Conservation (phyloP, 2,113 vertebrate species). For the Scortum barcoo region DNA sequence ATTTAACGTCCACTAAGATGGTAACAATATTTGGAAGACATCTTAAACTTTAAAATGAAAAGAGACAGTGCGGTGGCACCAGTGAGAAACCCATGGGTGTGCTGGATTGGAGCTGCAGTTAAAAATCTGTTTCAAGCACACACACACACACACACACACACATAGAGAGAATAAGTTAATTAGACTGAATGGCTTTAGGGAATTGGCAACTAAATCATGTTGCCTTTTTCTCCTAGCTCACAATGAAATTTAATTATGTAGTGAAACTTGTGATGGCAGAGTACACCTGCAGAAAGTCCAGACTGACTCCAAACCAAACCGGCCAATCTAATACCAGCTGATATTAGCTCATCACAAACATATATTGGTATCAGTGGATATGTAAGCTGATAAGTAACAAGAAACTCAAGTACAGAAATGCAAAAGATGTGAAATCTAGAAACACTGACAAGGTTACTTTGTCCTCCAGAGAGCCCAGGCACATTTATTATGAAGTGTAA, state of each 20-base stretch:
- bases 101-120: slow-evolving; percentile 37
- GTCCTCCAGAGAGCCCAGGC: neutral
- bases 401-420: neutral
- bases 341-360: neutral
- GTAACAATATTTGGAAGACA: slow-evolving; percentile 17
- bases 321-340: neutral
- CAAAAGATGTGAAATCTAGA: neutral
- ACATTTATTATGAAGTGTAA: neutral
- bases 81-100: slow-evolving; percentile 14
- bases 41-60: slow-evolving; percentile 21
- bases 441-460: neutral
- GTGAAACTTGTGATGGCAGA: slow-evolving; percentile 38
- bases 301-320: slow-evolving; percentile 19
- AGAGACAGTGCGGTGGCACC: slow-evolving; percentile 4
- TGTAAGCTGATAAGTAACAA: neutral
- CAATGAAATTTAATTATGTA: slow-evolving; percentile 66
- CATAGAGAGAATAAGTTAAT: slow-evolving; percentile 64
- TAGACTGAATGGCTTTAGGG: slow-evolving; percentile 67
- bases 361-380: neutral
- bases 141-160: slow-evolving; percentile 36
- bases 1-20: slow-evolving; percentile 4
- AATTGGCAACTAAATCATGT: slow-evolving; percentile 63
- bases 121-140: slow-evolving; percentile 44
- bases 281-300: slow-evolving; percentile 49
- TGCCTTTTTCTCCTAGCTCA: slow-evolving; percentile 56